phyloP scores from a whole-genome alignment of 2,797 vertebrate genomes.

The Poecilia wingei region DNA sequence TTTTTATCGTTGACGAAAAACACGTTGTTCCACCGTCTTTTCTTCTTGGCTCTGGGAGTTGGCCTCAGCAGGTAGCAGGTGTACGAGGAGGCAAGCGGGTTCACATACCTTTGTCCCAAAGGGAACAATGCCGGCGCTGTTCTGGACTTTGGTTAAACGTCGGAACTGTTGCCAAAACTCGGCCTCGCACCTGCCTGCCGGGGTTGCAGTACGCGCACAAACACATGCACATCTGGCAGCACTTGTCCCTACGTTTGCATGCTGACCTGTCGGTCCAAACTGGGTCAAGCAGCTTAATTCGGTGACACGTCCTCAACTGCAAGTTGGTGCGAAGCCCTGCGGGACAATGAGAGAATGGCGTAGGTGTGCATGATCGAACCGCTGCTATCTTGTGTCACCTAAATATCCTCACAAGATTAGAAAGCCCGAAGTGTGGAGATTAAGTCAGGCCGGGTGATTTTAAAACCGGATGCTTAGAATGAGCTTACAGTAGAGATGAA shows the following conservation, averaged over 20 bases:
- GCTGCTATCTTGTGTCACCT: slow-evolving; percentile 19
- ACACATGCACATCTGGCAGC: slow-evolving; percentile 44
- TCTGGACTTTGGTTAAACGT: slow-evolving; percentile 43
- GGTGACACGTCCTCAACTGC: slow-evolving; percentile 42
- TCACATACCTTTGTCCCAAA: slow-evolving; percentile 72
- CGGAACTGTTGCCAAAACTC: slow-evolving; percentile 47
- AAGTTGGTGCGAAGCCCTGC: slow-evolving; percentile 37
- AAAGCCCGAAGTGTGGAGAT: slow-evolving; percentile 4
- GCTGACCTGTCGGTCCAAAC: slow-evolving; percentile 44
- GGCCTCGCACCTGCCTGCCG: slow-evolving; percentile 66
- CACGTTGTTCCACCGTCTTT: slow-evolving; percentile 37
- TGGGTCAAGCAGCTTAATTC: slow-evolving; percentile 27
- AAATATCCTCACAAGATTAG: slow-evolving; percentile 12
- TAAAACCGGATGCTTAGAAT: slow-evolving; percentile 4
- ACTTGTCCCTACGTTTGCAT: slow-evolving; percentile 27
- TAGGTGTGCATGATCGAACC: slow-evolving; percentile 23
- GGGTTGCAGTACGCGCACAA: slow-evolving; percentile 21
- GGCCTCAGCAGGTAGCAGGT: slow-evolving; percentile 71
- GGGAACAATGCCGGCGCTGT: slow-evolving; percentile 71
- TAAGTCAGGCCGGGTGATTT: neutral
- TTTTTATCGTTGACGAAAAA: slow-evolving; percentile 54
- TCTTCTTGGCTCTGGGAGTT: slow-evolving; percentile 50
- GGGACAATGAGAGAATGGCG: slow-evolving; percentile 19
- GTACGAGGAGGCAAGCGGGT: slow-evolving; percentile 56
- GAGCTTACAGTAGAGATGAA: slow-evolving; percentile 11